These are phyloP conservation scores for Itoplectis maculator DNA, from an alignment of 2,888 invertebrate species.

Conservation along the genomic window DNA sequence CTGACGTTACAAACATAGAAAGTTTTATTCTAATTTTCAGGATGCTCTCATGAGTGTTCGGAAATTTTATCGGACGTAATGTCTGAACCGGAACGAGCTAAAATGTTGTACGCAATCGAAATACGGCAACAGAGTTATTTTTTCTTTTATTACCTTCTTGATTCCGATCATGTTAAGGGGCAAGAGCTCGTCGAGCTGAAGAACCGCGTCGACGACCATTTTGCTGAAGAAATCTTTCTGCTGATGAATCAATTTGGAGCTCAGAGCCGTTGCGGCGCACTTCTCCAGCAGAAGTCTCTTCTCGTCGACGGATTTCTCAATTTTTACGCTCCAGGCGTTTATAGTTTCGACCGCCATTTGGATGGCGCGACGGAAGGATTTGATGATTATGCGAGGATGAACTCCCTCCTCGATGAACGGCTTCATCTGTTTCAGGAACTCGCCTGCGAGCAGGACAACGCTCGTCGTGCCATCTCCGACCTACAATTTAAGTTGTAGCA, in stretches of 20 bases:
- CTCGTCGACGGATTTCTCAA: slow-evolving; percentile 88
- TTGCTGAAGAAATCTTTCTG: slow-evolving; percentile 98
- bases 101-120: too few species aligned
- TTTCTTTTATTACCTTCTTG: slow-evolving; percentile 96
- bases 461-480: slow-evolving; percentile 99
- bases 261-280: slow-evolving; percentile 98
- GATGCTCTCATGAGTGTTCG: not conserved
- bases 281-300: slow-evolving; percentile 90
- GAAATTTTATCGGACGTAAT: too few species aligned
- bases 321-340: slow-evolving; percentile 92
- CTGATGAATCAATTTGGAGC: slow-evolving; percentile 97
- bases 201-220: slow-evolving; percentile 99
- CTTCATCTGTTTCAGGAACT: slow-evolving; percentile 97
- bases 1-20: slow-evolving; percentile 82
- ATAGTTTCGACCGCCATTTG: slow-evolving; percentile 93
- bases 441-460: slow-evolving; percentile 97
- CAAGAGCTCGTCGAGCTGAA: slow-evolving; percentile 94
- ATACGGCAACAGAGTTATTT: too few species aligned
- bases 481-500: slow-evolving; percentile 83
- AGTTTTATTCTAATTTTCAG: not conserved
- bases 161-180: slow-evolving; percentile 99
- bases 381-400: slow-evolving; percentile 97
- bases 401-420: slow-evolving; percentile 98
- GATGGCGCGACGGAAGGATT: slow-evolving; percentile 94
- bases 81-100: too few species aligned